phyloP scores from a whole-genome alignment of 2,113 vertebrate genomes.

The Plotosus lineatus region DNA sequence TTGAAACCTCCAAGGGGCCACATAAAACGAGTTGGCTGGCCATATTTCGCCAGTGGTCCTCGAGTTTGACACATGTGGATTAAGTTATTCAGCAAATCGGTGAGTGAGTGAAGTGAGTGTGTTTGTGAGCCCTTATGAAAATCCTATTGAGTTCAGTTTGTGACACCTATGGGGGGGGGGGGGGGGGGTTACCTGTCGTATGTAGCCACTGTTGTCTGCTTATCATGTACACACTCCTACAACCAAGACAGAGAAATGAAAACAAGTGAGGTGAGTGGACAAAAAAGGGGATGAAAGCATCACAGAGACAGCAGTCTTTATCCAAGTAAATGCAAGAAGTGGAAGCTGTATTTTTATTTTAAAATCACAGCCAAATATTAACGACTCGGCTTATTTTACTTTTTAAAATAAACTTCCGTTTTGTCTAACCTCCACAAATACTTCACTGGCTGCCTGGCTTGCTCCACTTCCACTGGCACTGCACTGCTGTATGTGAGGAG shows the following conservation, averaged over 20 bases:
- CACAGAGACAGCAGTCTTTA: not conserved
- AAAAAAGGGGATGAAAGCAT: not conserved
- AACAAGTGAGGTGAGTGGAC: not conserved
- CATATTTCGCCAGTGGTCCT: too few relatives aligned
- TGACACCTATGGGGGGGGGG: not conserved
- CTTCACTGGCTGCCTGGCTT: slow-evolving; percentile 18
- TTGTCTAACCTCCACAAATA: slow-evolving; percentile 33
- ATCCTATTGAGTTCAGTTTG: too few relatives aligned
- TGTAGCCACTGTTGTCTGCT: slow-evolving; percentile 19
- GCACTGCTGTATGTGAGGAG: slow-evolving; percentile 29
- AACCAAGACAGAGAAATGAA: not conserved
- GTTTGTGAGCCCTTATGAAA: too few relatives aligned
- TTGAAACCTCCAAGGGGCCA: too few relatives aligned
- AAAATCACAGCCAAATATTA: not conserved
- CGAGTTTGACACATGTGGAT: too few relatives aligned
- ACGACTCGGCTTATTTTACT: not conserved
- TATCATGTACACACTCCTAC: slow-evolving; percentile 41
- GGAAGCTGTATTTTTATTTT: not conserved
- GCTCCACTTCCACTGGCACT: not conserved
- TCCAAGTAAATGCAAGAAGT: not conserved
- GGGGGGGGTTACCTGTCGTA: slow-evolving; percentile 41
- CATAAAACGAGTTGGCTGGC: too few relatives aligned
- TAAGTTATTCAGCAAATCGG: too few relatives aligned
- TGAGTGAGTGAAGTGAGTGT: too few relatives aligned
- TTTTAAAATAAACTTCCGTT: slow-evolving; percentile 4